Percentiles rank a stretch among this genome's conserved stretches.
phyloP scores from a whole-genome alignment of 2,797 vertebrate species.

The Pangasius macronema region DNA sequence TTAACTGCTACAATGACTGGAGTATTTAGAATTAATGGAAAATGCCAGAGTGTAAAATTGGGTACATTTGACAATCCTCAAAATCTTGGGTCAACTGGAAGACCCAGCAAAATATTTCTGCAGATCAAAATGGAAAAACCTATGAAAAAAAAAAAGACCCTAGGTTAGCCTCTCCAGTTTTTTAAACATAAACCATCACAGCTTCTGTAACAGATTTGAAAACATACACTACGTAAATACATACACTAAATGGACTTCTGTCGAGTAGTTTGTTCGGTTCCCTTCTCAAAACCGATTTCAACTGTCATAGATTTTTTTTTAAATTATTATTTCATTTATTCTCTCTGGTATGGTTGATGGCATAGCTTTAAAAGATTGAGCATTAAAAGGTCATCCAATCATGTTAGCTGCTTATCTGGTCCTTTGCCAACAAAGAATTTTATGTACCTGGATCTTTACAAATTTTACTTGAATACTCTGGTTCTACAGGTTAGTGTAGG shows the following conservation, averaged over 20 bases:
- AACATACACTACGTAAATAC: no score
- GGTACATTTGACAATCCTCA: neutral
- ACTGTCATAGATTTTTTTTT: neutral
- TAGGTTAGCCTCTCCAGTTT: neutral
- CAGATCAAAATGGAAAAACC: neutral
- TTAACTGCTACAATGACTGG: neutral
- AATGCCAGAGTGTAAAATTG: neutral
- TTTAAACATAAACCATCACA: neutral
- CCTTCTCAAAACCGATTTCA: no score
- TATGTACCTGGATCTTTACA: neutral
- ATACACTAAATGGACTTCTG: no score
- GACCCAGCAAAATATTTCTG: neutral
- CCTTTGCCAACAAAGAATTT: neutral
- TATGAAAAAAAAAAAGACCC: neutral
- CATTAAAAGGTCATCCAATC: neutral
- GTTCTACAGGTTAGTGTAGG: constrained; percentile 14
- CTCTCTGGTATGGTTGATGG: neutral
- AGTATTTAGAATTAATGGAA: neutral
- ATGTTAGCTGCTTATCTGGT: neutral
- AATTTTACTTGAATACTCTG: neutral
- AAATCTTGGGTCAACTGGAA: neutral
- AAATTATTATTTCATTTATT: neutral
- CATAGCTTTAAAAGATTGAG: neutral
- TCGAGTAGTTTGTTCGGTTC: no score
- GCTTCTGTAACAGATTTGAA: neutral